These are phyloP conservation scores for Empis livida DNA, from an alignment of 2,888 invertebrate species.

Conservation along the genomic window DNA sequence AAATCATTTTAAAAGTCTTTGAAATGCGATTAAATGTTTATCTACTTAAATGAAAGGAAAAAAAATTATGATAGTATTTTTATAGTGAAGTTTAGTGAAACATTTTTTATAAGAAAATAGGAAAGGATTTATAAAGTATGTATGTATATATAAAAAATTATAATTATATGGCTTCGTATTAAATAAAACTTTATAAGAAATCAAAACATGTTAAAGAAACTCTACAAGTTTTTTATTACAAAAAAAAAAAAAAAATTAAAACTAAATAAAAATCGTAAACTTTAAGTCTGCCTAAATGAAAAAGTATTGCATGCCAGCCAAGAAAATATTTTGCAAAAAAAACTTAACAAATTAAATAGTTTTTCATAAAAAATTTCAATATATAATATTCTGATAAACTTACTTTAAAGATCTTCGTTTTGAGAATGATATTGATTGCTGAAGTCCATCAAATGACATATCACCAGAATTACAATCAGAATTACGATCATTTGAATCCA, in stretches of 20 bases:
- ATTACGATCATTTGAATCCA: conserved; percentile 74
- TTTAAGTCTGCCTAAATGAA: not conserved
- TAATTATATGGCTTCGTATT: no score
- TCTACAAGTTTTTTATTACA: not conserved
- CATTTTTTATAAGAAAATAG: not conserved
- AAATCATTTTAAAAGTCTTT: no score
- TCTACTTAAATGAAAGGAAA: no score
- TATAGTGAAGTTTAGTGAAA: conserved; percentile 26
- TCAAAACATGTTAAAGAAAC: not conserved
- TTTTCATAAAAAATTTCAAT: no score
- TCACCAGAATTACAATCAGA: conserved; percentile 87
- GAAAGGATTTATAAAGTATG: no score
- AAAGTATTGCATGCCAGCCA: no score
- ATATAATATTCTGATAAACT: not conserved
- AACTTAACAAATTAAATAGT: no score
- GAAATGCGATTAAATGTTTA: no score
- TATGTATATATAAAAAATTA: no score
- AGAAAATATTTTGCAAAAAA: no score
- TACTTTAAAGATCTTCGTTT: conserved; percentile 29
- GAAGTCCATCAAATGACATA: conserved; percentile 81
- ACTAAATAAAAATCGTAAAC: not conserved
- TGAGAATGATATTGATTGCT: conserved; percentile 94
- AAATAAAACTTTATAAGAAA: not conserved
- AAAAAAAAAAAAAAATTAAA: not conserved
- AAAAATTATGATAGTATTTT: conserved; percentile 24